A percentile compares a stretch with the other conserved stretches of the same genome.
phyloP scores from a whole-genome alignment of 2,888 invertebrate genomes.

The Sarcophaga subvicina region DNA sequence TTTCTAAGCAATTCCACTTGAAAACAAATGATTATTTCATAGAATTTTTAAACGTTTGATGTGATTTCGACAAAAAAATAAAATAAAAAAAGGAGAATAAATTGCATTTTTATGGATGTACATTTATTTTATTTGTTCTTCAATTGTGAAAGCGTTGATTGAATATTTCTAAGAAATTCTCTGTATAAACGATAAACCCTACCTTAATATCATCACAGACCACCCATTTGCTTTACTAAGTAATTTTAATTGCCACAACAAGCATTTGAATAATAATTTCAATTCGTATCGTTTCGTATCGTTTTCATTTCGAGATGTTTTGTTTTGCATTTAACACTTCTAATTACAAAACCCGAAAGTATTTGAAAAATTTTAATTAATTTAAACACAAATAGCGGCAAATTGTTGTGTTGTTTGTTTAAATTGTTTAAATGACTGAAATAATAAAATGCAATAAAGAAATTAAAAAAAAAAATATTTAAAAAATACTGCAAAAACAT shows the following conservation, averaged over 20 bases:
- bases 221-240: constrained; percentile 46
- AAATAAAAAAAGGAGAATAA: no score
- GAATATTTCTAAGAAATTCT: constrained; percentile 48
- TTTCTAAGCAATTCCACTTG: neutral
- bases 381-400: constrained; percentile 55
- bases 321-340: constrained; percentile 40
- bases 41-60: neutral
- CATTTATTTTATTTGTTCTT: constrained; percentile 6
- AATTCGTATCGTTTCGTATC: neutral
- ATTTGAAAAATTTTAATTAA: constrained; percentile 66
- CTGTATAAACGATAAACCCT: constrained; percentile 21
- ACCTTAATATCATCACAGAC: constrained; percentile 43
- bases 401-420: constrained; percentile 51
- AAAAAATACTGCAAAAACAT: neutral
- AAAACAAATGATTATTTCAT: neutral
- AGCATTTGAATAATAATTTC: constrained; percentile 57
- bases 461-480: constrained; percentile 8
- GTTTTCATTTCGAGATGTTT: constrained; percentile 7
- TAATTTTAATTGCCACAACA: constrained; percentile 74
- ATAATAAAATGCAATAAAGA: constrained; percentile 1
- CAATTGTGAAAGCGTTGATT: neutral
- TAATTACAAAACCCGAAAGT: constrained; percentile 58
- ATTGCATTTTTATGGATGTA: neutral
- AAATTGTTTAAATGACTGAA: constrained; percentile 1
- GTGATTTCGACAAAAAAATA: no score